phyloP scores from a whole-genome alignment of 2,797 vertebrate genomes.

The Pangasius sanitwongsei region DNA sequence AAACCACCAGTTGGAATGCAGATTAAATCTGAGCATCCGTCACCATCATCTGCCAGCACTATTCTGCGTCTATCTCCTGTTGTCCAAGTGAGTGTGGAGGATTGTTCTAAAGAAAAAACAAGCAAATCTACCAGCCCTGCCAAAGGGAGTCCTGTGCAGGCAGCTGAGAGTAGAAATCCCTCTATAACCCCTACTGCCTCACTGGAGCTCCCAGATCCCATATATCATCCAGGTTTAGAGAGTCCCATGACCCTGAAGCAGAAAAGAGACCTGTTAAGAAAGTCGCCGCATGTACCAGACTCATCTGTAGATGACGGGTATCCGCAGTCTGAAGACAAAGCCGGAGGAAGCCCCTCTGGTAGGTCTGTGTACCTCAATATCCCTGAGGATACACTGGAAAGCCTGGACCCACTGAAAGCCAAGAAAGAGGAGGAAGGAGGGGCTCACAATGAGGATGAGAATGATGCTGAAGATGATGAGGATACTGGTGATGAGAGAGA shows the following conservation, averaged over 20 bases:
- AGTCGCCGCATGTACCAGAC: constrained; percentile 86
- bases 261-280: constrained; percentile 91
- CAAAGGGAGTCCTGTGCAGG: constrained; percentile 57
- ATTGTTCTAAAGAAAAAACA: constrained; percentile 81
- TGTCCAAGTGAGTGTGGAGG: constrained; percentile 90
- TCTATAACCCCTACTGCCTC: constrained; percentile 68
- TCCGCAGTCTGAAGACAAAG: constrained; percentile 70
- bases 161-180: constrained; percentile 58
- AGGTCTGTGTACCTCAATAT: constrained; percentile 86
- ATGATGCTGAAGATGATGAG: constrained; percentile 81
- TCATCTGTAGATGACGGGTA: constrained; percentile 83
- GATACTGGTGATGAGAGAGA: constrained; percentile 86
- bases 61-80: constrained; percentile 82
- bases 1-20: constrained; percentile 43
- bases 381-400: constrained; percentile 83
- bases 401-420: constrained; percentile 76
- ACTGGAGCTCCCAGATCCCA: constrained; percentile 65
- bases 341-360: constrained; percentile 73
- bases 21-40: constrained; percentile 60
- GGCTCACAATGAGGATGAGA: constrained; percentile 79
- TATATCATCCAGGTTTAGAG: constrained; percentile 73
- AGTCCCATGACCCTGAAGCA: constrained; percentile 91
- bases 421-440: constrained; percentile 80
- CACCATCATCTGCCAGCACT: constrained; percentile 77
- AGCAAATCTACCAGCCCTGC: constrained; percentile 65